phyloP scores from a whole-genome alignment of 2,797 vertebrate genomes.

The Scomberomorus guttatus region DNA sequence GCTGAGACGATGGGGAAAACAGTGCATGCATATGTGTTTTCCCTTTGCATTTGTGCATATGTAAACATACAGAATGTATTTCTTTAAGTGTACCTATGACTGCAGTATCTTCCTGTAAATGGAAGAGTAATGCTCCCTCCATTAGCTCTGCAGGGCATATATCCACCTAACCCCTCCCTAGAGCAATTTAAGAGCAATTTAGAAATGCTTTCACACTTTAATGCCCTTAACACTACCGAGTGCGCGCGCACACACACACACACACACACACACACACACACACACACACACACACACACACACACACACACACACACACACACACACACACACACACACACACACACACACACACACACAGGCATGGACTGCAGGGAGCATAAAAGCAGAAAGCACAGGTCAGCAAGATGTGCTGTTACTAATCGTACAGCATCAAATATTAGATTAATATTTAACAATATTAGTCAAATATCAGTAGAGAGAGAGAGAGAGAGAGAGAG shows the following conservation, averaged over 20 bases:
- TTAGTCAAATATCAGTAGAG: conserved; percentile 30
- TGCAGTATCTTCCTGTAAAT: conserved; percentile 51
- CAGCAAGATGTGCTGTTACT: conserved; percentile 71
- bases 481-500: not conserved
- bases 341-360: conserved; percentile 19
- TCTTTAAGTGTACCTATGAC: conserved; percentile 21
- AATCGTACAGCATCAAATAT: conserved; percentile 58
- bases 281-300: no score
- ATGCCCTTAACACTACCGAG: conserved; percentile 63
- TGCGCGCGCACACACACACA: conserved; percentile 34
- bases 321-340: conserved; percentile 24
- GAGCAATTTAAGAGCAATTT: conserved; percentile 82
- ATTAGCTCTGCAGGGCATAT: conserved; percentile 63
- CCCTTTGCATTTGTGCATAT: conserved; percentile 23
- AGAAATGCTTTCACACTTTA: conserved; percentile 80
- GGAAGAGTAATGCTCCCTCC: conserved; percentile 56
- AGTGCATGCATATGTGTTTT: not conserved
- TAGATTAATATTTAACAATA: conserved; percentile 73
- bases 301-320: conserved; percentile 22
- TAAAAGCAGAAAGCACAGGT: conserved; percentile 67
- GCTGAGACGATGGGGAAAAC: conserved; percentile 15
- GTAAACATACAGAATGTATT: conserved; percentile 9
- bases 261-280: not conserved
- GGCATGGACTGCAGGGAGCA: conserved; percentile 19
- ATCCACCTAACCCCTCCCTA: conserved; percentile 70